These are phyloP conservation scores for Semicossyphus pulcher DNA, from an alignment of 2,113 vertebrate genomes.

Conservation along the genomic window DNA sequence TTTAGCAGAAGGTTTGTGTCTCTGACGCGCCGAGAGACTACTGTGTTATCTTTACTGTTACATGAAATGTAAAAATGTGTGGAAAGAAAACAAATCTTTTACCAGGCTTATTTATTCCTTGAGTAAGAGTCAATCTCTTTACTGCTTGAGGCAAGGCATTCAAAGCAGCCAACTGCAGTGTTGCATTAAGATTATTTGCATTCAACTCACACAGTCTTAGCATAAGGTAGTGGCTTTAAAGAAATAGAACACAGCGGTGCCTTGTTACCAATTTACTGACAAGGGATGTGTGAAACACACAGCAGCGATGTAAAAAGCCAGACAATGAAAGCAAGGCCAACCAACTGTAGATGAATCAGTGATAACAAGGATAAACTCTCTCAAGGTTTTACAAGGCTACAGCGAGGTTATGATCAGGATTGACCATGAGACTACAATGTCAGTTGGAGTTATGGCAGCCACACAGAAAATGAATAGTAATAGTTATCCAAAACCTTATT, in stretches of 20 bases:
- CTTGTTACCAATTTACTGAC: background rate
- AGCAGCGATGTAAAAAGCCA: background rate
- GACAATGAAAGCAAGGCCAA: background rate
- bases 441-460: too few species aligned
- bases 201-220: slow-evolving; percentile 16
- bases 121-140: background rate
- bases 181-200: slow-evolving; percentile 13
- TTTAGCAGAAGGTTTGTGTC: slow-evolving; percentile 20
- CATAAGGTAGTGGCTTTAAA: too few species aligned
- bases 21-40: background rate
- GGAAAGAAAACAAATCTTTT: slow-evolving; percentile 4
- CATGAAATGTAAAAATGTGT: background rate
- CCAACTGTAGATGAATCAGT: background rate
- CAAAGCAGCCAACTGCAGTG: background rate
- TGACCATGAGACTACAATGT: background rate
- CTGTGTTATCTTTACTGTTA: background rate
- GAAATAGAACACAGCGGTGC: slow-evolving; percentile 10
- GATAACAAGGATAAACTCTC: background rate
- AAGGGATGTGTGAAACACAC: background rate
- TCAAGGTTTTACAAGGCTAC: background rate
- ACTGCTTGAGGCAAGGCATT: slow-evolving; percentile 8
- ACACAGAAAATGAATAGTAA: too few species aligned
- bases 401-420: background rate
- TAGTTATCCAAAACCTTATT: too few species aligned
- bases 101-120: slow-evolving; percentile 8